Base-by-base conservation (phyloP, 2,797 vertebrate genomes). In the Odontamblyopus rebecca region DNA sequence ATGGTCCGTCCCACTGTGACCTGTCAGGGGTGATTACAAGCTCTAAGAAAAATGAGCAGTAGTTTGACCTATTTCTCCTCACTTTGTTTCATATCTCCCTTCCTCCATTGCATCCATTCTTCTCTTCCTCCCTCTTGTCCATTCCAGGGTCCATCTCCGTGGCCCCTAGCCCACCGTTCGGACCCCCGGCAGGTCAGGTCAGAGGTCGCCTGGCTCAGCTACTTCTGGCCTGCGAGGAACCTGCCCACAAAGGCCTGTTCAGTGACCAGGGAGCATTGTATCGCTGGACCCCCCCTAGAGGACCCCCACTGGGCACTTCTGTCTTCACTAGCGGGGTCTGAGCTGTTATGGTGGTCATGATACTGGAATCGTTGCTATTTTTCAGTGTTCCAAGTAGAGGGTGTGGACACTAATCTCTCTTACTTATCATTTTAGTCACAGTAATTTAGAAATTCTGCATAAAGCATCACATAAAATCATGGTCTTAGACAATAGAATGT, bases 131-230 rank as follows among this genome's bases (percentile, higher is more conserved):
- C 76, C 51, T 6, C 19, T 18, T 78, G 86, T 85, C 86, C 70
- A 35, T 79, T 61, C 26, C 32, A 19, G 11, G n/a, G 23, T 29
- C 63, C 44, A 27, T 57, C 69, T 13, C 75, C 66, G 68, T 48
- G 71, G 63, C 77, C 51, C 41, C 77, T 69, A 69, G 88, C 93
- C 95, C 83, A 86, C 93, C 93, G 94, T 92, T 86, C 75, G 48
- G 75, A 69, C 57, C 3, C 76, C 75, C 77, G 61, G 61, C 85
- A 86, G 94, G 93, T 96, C 95, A 88, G 96, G 95, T 84, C 96
- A 95, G 89, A 97, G 96, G 91, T 93, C 95, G 83, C 89, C 50
- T 82, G 95, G 93, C 94, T 96, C 93, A 61, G 92, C 91, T 91
- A 95, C 94, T 96, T 95, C 94, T 19, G 87, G 86, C 84, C 81